Base-by-base conservation (phyloP, 2,888 invertebrate species). In the Chrysina gloriosa region DNA sequence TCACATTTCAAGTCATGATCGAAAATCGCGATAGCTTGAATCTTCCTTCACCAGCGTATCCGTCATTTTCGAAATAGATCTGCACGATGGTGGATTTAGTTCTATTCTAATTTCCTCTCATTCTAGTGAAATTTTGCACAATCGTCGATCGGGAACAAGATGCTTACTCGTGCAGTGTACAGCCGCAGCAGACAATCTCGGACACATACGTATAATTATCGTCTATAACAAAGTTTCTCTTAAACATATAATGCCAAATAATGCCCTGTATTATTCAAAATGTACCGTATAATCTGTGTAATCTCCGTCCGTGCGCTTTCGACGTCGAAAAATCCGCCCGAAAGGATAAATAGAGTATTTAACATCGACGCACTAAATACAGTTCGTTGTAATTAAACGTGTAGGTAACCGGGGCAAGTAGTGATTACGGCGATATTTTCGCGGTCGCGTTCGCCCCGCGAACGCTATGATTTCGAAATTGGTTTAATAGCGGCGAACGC, bases 391-490 rank as follows among this genome's bases (percentile, higher is more conserved):
- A 69, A 69, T 69, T 65, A 69, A 69, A 69, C 45, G 56, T 50
- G 65, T 45, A 64, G 58, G 65, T n/a, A n/a, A 65, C 52, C 61
- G 23, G 58, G 58, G 56, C 39, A 63, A 45, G 65, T 56, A 48
- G 65, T 65, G 65, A 69, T 65, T 65, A 69, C 61, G 21, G 7
- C 48, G 61, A 61, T 65, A 69, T 65, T 69, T 69, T 65, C 61
- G 50, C 39, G 58, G 31, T 56, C 48, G 56, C 63, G 68, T 72
- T 72, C 69, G 70, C 70, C 56, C 67, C 65, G 52, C 64, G 67
- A 70, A 70, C 71, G 71, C 70, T 71, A 73, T 73, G 73, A 74
- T 75, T 75, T 73, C 70, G 71, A 76, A 75, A 76, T 75, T 74
- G 71, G 71, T 70, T 74, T 76, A 76, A 76, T 76, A 76, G 74